Evolutionary conservation across 2,113 vertebrate genomes (phyloP).

Genomic region (Varanus salvator): DNA sequence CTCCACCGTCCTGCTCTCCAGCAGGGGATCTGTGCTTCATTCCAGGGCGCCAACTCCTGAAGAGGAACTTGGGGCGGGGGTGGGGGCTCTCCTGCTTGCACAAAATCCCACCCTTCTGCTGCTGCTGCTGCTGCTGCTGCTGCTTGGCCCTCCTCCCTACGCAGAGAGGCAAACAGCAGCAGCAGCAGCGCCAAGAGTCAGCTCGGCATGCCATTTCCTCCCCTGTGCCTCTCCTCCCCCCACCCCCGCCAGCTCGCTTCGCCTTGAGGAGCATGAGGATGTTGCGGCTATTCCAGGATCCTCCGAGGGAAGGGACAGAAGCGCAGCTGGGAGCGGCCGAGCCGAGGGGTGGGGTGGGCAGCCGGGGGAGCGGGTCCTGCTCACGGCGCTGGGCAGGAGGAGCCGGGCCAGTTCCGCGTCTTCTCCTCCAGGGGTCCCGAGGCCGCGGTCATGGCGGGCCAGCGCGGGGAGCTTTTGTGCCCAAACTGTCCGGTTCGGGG

Average conservation of each 20-base stretch:
- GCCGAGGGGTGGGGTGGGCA: not conserved
- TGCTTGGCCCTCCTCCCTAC: not conserved
- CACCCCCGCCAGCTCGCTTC: not conserved
- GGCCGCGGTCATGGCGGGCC: not conserved
- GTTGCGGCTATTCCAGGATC: constrained; percentile 15
- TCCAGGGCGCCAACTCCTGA: constrained; percentile 9
- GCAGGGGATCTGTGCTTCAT: not conserved
- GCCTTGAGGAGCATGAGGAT: not conserved
- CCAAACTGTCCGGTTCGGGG: not conserved
- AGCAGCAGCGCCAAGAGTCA: not conserved
- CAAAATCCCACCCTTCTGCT: constrained; percentile 29
- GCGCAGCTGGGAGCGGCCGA: not conserved
- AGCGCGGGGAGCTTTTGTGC: not conserved
- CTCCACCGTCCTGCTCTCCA: not conserved
- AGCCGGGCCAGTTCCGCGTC: not conserved
- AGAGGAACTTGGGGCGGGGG: not conserved
- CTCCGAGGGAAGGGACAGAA: not conserved
- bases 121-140: no score
- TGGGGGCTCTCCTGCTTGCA: not conserved
- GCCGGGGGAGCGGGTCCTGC: not conserved
- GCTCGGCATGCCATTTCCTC: not conserved
- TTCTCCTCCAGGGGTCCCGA: not conserved
- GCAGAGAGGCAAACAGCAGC: not conserved
- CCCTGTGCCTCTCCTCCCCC: no score
- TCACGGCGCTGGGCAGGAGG: not conserved